Conservation (phyloP, 1,140 invertebrate species). For the Cydia strobilella region DNA sequence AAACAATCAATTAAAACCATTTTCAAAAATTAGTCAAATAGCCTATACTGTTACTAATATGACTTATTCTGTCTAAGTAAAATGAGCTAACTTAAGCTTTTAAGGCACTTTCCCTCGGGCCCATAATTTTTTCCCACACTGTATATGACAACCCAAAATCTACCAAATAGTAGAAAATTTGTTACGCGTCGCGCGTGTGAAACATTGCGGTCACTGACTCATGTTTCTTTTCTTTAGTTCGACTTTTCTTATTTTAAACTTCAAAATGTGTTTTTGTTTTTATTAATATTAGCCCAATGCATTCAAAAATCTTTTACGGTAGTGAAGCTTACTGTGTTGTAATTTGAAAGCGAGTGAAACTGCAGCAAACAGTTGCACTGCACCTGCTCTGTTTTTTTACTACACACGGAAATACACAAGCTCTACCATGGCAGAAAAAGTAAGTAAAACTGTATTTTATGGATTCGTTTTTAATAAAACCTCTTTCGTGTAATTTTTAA, state of each 20-base stretch:
- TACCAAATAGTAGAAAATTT: conserved; percentile 23
- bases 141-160: conserved; percentile 8
- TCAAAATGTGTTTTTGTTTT: conserved; percentile 28
- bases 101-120: too few species aligned
- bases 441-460: conserved; percentile 36
- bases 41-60: too few species aligned
- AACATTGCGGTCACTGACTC: conserved; percentile 31
- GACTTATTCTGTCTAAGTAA: too few species aligned
- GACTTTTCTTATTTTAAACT: conserved; percentile 19
- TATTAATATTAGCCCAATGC: conserved; percentile 17
- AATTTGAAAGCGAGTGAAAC: not conserved
- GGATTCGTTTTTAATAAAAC: conserved; percentile 26
- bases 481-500: not conserved
- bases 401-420: conserved; percentile 28
- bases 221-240: conserved; percentile 28
- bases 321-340: conserved; percentile 11
- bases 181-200: not conserved
- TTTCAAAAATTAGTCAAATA: too few species aligned
- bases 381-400: conserved; percentile 33
- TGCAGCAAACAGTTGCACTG: not conserved
- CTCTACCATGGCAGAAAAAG: conserved; percentile 53
- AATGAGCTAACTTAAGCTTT: too few species aligned
- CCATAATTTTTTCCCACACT: too few species aligned
- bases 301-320: not conserved
- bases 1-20: too few species aligned